These are phyloP conservation scores for Sesamia nonagrioides DNA, from an alignment of 1,140 invertebrate genomes.

Conservation along the genomic window DNA sequence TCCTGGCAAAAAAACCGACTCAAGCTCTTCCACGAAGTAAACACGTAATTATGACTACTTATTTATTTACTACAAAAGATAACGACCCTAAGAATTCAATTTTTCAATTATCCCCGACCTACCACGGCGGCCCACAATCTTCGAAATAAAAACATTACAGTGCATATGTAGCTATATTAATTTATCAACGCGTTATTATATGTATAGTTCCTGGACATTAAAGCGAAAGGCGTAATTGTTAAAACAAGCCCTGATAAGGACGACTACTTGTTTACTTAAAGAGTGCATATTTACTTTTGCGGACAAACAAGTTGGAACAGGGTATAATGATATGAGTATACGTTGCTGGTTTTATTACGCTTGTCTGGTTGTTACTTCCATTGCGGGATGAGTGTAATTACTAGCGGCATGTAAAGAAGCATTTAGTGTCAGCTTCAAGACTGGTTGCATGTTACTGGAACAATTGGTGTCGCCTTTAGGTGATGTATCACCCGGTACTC, in stretches of 20 bases:
- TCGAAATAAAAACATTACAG: constrained; percentile 20
- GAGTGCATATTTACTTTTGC: not conserved
- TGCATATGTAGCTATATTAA: not conserved
- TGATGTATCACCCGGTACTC: not conserved
- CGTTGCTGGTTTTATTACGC: not conserved
- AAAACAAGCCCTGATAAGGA: not conserved
- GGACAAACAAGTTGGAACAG: not conserved
- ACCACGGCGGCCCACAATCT: not conserved
- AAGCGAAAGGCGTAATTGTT: not conserved
- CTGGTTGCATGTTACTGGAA: not conserved
- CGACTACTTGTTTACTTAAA: not conserved
- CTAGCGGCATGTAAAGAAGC: not conserved
- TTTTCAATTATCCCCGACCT: constrained; percentile 17
- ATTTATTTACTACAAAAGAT: constrained; percentile 14
- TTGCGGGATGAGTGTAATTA: constrained; percentile 4
- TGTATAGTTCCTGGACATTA: constrained; percentile 9
- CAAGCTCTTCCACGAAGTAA: constrained; percentile 5
- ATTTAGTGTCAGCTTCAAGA: not conserved
- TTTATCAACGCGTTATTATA: not conserved
- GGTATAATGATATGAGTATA: constrained; percentile 4
- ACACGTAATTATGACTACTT: constrained; percentile 14
- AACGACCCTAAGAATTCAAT: constrained; percentile 1
- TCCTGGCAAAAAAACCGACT: not conserved
- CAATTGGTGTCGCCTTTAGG: not conserved
- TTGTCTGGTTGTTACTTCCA: not conserved